phyloP scores from a whole-genome alignment of 2,113 vertebrate genomes.

The Gallinago jamesoni region DNA sequence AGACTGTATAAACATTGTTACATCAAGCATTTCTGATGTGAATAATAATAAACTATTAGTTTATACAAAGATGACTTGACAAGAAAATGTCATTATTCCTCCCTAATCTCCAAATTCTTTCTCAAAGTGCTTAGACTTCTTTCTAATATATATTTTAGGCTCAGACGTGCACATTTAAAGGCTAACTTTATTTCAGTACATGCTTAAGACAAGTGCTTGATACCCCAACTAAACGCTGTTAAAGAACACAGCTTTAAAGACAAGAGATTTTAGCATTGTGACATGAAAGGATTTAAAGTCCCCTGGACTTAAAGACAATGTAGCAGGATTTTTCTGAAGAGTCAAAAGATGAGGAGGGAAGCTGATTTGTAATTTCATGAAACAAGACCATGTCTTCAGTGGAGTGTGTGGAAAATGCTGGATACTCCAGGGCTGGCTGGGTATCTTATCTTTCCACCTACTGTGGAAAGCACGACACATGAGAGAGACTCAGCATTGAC shows the following conservation, averaged over 20 bases:
- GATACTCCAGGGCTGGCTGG: not conserved
- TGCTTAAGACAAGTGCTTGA: not conserved
- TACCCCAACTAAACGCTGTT: not conserved
- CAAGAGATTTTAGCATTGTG: not conserved
- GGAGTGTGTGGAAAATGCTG: not conserved
- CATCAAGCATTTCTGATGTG: not conserved
- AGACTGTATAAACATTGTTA: not conserved
- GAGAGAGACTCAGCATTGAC: not conserved
- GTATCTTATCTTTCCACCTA: not conserved
- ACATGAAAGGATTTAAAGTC: not conserved
- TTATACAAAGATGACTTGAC: not conserved
- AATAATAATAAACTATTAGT: not conserved
- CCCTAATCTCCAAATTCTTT: not conserved
- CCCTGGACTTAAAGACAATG: not conserved
- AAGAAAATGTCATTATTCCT: not conserved
- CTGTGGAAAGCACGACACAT: accelerated
- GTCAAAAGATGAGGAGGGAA: not conserved
- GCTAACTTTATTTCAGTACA: not conserved
- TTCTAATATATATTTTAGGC: not conserved
- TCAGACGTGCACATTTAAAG: not conserved
- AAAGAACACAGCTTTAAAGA: not conserved
- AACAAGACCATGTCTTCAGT: not conserved
- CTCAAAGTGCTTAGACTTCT: not conserved
- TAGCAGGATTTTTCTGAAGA: not conserved
- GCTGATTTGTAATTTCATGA: not conserved